These are phyloP conservation scores for Poecilia wingei DNA, from an alignment of 2,797 vertebrate genomes.

Conservation along the genomic window DNA sequence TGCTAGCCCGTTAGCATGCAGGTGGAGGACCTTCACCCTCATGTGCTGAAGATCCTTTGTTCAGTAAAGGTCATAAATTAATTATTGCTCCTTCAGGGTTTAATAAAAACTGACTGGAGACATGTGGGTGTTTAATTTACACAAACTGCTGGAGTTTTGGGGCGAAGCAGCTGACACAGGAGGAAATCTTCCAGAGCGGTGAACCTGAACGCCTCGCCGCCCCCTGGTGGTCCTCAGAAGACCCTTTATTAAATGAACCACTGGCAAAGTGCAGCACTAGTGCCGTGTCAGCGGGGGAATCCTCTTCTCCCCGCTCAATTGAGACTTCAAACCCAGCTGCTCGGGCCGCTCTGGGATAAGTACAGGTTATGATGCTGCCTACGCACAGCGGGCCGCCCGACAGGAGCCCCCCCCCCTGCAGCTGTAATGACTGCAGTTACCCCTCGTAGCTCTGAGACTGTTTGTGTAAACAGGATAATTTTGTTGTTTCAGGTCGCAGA, in stretches of 20 bases:
- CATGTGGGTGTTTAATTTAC: slow-evolving; percentile 38
- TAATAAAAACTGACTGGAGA: slow-evolving; percentile 26
- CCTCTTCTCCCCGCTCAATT: slow-evolving; percentile 55
- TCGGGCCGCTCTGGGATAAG: slow-evolving; percentile 34
- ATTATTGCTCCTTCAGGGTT: slow-evolving; percentile 21
- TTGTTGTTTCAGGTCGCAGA: slow-evolving; percentile 13
- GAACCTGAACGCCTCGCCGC: slow-evolving; percentile 21
- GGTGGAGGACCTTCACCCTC: neutral
- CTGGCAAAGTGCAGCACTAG: slow-evolving; percentile 26
- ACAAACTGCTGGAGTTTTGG: slow-evolving; percentile 25
- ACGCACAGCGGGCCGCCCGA: slow-evolving; percentile 25
- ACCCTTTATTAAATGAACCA: slow-evolving; percentile 62
- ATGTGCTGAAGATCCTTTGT: neutral
- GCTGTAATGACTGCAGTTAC: slow-evolving; percentile 23
- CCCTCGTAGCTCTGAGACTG: slow-evolving; percentile 4
- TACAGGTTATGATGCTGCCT: slow-evolving; percentile 38
- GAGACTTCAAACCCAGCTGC: slow-evolving; percentile 64
- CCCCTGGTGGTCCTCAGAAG: slow-evolving; percentile 29
- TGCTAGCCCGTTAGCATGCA: neutral
- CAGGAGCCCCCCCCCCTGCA: slow-evolving; percentile 10
- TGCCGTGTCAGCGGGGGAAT: slow-evolving; percentile 70
- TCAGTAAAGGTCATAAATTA: slow-evolving; percentile 19
- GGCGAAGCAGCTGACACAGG: slow-evolving; percentile 34
- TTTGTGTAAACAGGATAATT: slow-evolving; percentile 26
- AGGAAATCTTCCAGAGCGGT: slow-evolving; percentile 21